These are phyloP conservation scores for Limosa lapponica DNA, from an alignment of 2,797 vertebrate genomes.

Conservation along the genomic window DNA sequence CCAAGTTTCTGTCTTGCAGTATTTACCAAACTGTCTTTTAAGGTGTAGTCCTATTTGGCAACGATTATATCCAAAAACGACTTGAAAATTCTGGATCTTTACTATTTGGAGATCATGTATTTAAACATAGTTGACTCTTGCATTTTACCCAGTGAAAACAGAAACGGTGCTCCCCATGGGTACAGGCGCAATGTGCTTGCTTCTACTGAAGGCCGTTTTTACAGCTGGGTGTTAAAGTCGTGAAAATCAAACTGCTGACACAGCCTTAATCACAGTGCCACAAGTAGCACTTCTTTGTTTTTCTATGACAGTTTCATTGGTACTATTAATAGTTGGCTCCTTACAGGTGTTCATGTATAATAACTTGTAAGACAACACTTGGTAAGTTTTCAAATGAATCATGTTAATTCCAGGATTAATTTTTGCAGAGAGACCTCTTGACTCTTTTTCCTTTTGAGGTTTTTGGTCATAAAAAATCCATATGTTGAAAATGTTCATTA, in stretches of 20 bases:
- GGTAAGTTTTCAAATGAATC: constrained; percentile 19
- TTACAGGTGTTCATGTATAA: not conserved
- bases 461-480: constrained; percentile 29
- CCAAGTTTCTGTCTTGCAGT: not conserved
- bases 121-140: not conserved
- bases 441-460: not conserved
- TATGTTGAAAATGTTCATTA: constrained; percentile 18
- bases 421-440: constrained; percentile 7
- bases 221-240: constrained; percentile 28
- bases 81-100: not conserved
- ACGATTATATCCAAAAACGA: not conserved
- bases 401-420: constrained; percentile 4
- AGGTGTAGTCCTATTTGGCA: not conserved
- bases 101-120: not conserved
- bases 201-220: not conserved
- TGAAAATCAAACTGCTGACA: constrained; percentile 51
- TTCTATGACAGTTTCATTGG: constrained; percentile 7
- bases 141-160: not conserved
- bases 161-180: not conserved
- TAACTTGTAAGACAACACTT: not conserved
- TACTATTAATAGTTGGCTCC: not conserved
- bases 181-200: not conserved
- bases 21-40: not conserved
- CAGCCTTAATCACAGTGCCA: not conserved
- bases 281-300: constrained; percentile 45